A percentile compares a stretch with the other conserved stretches of the same genome.
Conservation (phyloP, 2,888 invertebrate species). For the Stictocephala bisonia region DNA sequence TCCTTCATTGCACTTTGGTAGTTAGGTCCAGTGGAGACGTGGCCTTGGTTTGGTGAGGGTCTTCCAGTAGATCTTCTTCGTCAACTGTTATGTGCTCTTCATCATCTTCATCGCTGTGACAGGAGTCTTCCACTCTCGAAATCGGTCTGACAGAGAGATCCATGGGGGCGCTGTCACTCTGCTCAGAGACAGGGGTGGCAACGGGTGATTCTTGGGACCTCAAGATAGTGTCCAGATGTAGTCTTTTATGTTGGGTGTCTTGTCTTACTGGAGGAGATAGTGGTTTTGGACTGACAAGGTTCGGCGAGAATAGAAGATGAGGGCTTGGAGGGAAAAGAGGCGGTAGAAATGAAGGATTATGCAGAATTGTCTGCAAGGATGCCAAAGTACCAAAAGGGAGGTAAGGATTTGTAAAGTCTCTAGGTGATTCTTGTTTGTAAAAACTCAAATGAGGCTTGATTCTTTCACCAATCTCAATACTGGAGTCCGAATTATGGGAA, state of each 20-base stretch:
- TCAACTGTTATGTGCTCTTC: slow-evolving; percentile 53
- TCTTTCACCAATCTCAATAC: slow-evolving; percentile 66
- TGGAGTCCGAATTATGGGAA: slow-evolving; percentile 85
- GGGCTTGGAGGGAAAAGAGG: slow-evolving; percentile 51
- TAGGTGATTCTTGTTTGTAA: slow-evolving; percentile 39
- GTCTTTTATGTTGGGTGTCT: slow-evolving; percentile 57
- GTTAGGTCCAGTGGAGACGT: slow-evolving; percentile 55
- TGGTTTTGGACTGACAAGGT: slow-evolving; percentile 39
- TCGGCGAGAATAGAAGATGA: slow-evolving; percentile 35
- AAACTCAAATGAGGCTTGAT: slow-evolving; percentile 32
- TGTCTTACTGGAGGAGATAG: slow-evolving; percentile 57
- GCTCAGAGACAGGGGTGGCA: slow-evolving; percentile 51
- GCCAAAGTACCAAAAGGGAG: slow-evolving; percentile 52
- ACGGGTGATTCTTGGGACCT: slow-evolving; percentile 62
- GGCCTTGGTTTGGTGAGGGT: slow-evolving; percentile 44
- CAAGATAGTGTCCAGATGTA: slow-evolving; percentile 43
- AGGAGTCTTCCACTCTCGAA: slow-evolving; percentile 44
- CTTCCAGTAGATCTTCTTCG: slow-evolving; percentile 39
- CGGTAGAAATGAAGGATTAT: slow-evolving; percentile 58
- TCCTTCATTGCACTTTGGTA: slow-evolving; percentile 53
- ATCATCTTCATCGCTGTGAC: slow-evolving; percentile 49
- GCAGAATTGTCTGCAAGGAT: slow-evolving; percentile 53
- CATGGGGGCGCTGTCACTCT: slow-evolving; percentile 66
- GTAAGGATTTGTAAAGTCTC: slow-evolving; percentile 36
- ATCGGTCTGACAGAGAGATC: slow-evolving; percentile 64